Base-by-base conservation (phyloP, 2,888 invertebrate species). In the Nineta flava region DNA sequence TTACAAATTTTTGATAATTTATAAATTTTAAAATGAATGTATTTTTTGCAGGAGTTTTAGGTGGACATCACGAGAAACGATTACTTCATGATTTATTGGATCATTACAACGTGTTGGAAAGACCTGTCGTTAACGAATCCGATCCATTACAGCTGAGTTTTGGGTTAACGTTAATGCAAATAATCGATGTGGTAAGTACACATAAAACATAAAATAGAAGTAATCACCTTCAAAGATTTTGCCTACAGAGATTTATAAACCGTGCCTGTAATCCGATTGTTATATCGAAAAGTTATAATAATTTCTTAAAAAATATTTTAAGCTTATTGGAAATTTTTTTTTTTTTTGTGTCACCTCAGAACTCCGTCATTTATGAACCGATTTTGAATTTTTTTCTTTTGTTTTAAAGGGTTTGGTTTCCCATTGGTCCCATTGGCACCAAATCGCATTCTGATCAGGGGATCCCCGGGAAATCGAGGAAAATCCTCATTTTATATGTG, bases 131-230 rank as follows among this genome's bases (percentile, higher is more conserved):
- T 71, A 93, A 93, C 77, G 92, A 93, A 79, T 91, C 91, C 72
- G 92, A 93, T 73, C 88, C 92, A 66, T 79, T 93, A 68, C 85
- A 86, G 76, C 83, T 93, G 72, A 91, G 88, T 76, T 92, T 93
- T 76, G 92, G 92, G 72, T 83, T 93, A 74, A 93, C 92, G 68
- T 82, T 93, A 71, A 91, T 91, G 88, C 93, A 93, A 80, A 93
- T 93, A 74, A 93, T 93, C 71, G 92, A 93, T 77, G 92, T 93
- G 83, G 92, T 93, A 76, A 81, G 83, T 77, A 55, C 59, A 56
- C 9, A n/a, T 34, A 4, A 10, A 16, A 17, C 35, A 15, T 38
- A 12, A 38, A 7, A 2, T 44, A 4, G 7, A 15, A 15, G 2
- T 16, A 17, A 10, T n/a, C 44, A 10, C 19, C 44, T 10, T 19